Percentiles rank a stretch among this genome's conserved stretches.
Conservation (phyloP, 2,797 vertebrate species). For the Champsocephalus gunnari region DNA sequence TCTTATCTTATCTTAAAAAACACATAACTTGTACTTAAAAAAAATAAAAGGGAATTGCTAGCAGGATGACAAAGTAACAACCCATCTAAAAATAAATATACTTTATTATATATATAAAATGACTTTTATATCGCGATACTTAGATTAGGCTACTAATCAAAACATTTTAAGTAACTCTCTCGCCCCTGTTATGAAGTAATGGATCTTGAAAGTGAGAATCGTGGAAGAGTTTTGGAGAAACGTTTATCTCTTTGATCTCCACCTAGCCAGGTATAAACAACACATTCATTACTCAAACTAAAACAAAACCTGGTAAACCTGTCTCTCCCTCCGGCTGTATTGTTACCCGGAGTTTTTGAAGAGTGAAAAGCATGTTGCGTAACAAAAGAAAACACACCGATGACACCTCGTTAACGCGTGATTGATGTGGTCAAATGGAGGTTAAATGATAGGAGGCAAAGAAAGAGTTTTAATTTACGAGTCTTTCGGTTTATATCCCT, state of each 20-base stretch:
- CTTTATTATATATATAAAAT: too few species aligned
- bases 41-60: too few species aligned
- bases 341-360: constrained; percentile 43
- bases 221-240: constrained; percentile 56
- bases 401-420: constrained; percentile 51
- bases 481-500: constrained; percentile 16
- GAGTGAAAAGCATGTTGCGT: constrained; percentile 46
- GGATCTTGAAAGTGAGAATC: constrained; percentile 58
- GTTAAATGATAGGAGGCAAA: constrained; percentile 43
- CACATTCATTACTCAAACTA: constrained; percentile 63
- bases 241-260: constrained; percentile 61
- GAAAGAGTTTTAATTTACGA: constrained; percentile 39
- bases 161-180: too few species aligned
- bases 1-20: too few species aligned
- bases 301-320: constrained; percentile 68
- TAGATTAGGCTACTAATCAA: too few species aligned
- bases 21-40: too few species aligned
- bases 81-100: too few species aligned
- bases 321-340: constrained; percentile 41
- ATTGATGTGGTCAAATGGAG: constrained; percentile 48
- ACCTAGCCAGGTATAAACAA: constrained; percentile 45
- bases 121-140: too few species aligned
- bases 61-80: too few species aligned
- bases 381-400: constrained; percentile 31
- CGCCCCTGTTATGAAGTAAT: constrained; percentile 20